Conservation (phyloP, 2,888 invertebrate genomes). For the Ophion ellenae region DNA sequence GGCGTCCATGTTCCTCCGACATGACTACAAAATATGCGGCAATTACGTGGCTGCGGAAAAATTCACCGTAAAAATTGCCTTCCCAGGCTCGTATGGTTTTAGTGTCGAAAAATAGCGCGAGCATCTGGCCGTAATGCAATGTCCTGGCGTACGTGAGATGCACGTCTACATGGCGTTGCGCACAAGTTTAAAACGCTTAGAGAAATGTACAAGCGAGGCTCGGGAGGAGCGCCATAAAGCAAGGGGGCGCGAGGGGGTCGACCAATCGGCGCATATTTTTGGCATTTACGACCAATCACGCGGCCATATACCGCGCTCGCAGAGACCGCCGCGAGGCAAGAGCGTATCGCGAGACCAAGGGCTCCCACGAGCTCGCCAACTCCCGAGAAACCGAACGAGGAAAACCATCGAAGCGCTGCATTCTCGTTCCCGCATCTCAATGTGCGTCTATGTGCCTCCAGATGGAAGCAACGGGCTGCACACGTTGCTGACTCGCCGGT, state of each 20-base stretch:
- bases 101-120: constrained; percentile 10
- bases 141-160: constrained; percentile 64
- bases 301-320: constrained; percentile 69
- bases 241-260: constrained; percentile 71
- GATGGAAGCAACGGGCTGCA: background rate
- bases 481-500: constrained; percentile 8
- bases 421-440: background rate
- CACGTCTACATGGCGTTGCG: constrained; percentile 17
- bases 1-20: constrained; percentile 12
- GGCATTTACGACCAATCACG: constrained; percentile 83
- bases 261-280: constrained; percentile 82
- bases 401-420: constrained; percentile 19
- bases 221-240: constrained; percentile 74
- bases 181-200: constrained; percentile 28
- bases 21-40: constrained; percentile 65
- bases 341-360: constrained; percentile 18
- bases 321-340: constrained; percentile 51
- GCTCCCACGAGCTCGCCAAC: constrained; percentile 12
- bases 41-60: constrained; percentile 81
- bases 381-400: constrained; percentile 40
- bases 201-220: constrained; percentile 57
- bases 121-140: background rate
- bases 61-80: constrained; percentile 78
- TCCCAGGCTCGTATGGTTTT: constrained; percentile 4
- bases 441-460: background rate